phyloP scores from a whole-genome alignment of 2,888 invertebrate genomes.

The Criorhina ranunculi region DNA sequence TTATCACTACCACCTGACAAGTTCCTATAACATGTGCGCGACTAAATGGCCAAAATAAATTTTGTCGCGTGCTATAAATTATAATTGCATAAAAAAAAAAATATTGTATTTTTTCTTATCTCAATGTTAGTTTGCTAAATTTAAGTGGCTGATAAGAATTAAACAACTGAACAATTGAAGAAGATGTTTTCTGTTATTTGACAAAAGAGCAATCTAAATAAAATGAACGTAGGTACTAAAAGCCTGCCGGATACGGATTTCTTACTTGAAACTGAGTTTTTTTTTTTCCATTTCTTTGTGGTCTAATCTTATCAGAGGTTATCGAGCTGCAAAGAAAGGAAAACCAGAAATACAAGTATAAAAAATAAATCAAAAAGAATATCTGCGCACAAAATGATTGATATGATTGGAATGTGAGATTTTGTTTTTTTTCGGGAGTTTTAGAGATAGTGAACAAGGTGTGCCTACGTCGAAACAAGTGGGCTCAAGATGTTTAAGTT shows the following conservation, averaged over 20 bases:
- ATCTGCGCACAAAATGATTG: background rate
- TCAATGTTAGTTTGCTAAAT: background rate
- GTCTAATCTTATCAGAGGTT: slow-evolving; percentile 26
- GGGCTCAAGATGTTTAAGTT: too few species aligned
- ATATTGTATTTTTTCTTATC: background rate
- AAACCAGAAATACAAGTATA: too few species aligned
- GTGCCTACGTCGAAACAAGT: too few species aligned
- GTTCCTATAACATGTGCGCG: background rate
- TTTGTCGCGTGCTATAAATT: background rate
- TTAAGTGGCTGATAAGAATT: background rate
- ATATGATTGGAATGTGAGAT: background rate
- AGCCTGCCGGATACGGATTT: background rate
- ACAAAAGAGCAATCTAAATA: background rate
- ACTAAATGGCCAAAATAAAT: background rate
- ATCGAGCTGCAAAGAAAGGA: background rate
- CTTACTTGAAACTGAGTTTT: background rate
- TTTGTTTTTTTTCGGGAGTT: background rate
- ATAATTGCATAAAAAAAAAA: background rate
- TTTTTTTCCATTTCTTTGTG: background rate
- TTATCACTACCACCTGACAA: background rate
- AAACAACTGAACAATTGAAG: background rate
- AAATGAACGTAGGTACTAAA: background rate
- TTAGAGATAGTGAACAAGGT: background rate
- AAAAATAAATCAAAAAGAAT: background rate
- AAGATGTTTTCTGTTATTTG: background rate